These are phyloP conservation scores for Xestia rhomboidea DNA, from an alignment of 2,888 invertebrate genomes.

Conservation along the genomic window DNA sequence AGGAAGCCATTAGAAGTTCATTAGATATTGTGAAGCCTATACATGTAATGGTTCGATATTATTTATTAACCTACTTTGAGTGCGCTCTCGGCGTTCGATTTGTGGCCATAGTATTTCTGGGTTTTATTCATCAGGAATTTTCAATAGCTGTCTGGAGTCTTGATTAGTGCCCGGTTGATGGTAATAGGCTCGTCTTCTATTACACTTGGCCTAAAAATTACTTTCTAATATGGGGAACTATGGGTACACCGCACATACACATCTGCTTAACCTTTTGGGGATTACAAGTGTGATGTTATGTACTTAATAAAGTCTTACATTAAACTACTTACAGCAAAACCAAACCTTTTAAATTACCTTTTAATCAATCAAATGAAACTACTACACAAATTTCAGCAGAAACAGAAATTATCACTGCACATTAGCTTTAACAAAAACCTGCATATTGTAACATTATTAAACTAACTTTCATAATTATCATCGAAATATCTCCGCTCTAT, in stretches of 20 bases:
- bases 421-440: slow-evolving; percentile 6
- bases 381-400: neutral
- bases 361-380: neutral
- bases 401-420: slow-evolving; percentile 1
- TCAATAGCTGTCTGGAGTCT: neutral
- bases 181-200: neutral
- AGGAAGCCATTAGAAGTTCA: neutral
- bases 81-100: neutral
- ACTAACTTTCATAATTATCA: slow-evolving; percentile 20
- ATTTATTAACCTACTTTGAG: neutral
- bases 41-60: neutral
- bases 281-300: neutral
- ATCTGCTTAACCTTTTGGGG: neutral
- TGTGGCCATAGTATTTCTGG: neutral
- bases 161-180: neutral
- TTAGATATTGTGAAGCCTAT: neutral
- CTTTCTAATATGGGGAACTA: neutral
- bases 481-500: slow-evolving; percentile 23
- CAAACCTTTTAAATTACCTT: neutral
- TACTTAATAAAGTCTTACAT: neutral
- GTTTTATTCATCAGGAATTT: neutral
- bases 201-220: neutral
- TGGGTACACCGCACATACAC: neutral
- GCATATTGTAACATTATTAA: slow-evolving; percentile 27
- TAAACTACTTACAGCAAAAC: too few relatives aligned